phyloP scores from a whole-genome alignment of 2,797 vertebrate species.

The Tapirus indicus region DNA sequence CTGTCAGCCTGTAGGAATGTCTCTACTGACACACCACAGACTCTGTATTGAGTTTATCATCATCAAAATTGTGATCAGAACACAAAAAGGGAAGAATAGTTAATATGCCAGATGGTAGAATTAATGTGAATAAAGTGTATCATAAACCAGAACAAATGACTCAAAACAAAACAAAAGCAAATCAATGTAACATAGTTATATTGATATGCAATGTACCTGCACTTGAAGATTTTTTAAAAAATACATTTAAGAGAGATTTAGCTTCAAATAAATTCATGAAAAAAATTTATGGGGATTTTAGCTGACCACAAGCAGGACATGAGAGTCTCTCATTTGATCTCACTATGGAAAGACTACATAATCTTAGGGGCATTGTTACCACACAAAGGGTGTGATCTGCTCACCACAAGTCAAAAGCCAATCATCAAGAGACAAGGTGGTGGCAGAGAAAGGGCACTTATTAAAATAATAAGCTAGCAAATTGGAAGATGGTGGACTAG shows the following conservation, averaged over 20 bases:
- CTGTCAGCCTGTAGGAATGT: not conserved
- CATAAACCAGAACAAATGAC: not conserved
- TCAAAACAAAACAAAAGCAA: not conserved
- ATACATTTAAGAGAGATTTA: not conserved
- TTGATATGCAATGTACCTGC: not conserved
- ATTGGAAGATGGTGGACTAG: too few species aligned
- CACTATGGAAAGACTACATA: not conserved
- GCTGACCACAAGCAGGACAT: not conserved
- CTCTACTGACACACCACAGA: not conserved
- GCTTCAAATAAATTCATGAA: not conserved
- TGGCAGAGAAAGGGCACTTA: too few species aligned
- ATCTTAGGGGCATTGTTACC: not conserved
- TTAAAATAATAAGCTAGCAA: too few species aligned
- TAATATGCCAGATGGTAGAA: not conserved
- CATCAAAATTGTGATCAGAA: not conserved
- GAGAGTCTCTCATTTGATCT: not conserved
- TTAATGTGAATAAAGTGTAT: conserved; percentile 20
- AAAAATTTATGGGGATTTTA: not conserved
- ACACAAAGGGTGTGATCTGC: too few species aligned
- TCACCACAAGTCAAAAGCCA: too few species aligned
- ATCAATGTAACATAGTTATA: not conserved
- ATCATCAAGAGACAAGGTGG: too few species aligned
- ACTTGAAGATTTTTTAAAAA: not conserved
- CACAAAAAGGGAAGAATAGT: not conserved
- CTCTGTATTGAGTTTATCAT: not conserved